A percentile compares a stretch with the other conserved stretches of the same genome.
Evolutionary conservation across 2,113 vertebrate genomes (phyloP).

Genomic region (Raja brachyura): DNA sequence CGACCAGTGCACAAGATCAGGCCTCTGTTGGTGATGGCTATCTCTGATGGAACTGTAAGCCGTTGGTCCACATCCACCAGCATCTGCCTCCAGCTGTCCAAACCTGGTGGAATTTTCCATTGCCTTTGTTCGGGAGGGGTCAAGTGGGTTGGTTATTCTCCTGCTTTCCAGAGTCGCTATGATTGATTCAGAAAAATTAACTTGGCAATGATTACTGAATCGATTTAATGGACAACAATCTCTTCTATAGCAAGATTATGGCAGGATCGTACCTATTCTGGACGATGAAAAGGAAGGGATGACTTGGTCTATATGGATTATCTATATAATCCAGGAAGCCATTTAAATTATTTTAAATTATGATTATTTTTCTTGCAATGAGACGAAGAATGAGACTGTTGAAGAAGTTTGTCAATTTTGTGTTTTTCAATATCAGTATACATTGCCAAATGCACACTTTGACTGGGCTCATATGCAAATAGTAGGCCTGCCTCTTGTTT

Average conservation of each 20-base stretch:
- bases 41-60: no score
- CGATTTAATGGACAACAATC: not conserved
- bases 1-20: no score
- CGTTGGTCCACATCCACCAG: no score
- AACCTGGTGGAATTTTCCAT: not conserved
- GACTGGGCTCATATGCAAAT: not conserved
- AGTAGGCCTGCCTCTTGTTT: no score
- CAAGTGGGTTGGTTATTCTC: no score
- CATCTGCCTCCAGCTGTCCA: no score
- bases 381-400: not conserved
- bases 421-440: not conserved
- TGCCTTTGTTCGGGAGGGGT: no score
- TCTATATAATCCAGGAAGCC: not conserved
- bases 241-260: not conserved
- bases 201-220: not conserved
- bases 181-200: slow-evolving; percentile 7
- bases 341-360: not conserved
- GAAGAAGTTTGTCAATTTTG: not conserved
- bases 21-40: no score
- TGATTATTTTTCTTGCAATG: not conserved
- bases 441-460: not conserved
- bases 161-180: no score
- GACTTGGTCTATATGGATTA: not conserved
- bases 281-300: not conserved
- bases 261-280: not conserved